phyloP scores from a whole-genome alignment of 2,113 vertebrate species.

The Mohoua ochrocephala region DNA sequence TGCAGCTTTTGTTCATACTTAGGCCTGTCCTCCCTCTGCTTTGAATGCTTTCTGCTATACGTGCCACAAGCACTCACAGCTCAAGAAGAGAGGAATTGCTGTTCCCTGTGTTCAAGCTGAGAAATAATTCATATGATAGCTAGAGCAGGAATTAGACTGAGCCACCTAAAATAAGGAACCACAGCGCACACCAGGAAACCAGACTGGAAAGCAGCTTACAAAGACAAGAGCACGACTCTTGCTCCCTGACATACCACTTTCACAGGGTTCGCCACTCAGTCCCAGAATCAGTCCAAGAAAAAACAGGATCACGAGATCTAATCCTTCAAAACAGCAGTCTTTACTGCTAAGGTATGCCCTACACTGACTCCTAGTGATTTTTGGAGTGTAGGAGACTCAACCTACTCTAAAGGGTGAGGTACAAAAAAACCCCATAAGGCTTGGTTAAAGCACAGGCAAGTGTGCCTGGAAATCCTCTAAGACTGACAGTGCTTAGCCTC shows the following conservation, averaged over 20 bases:
- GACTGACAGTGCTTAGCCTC: neutral
- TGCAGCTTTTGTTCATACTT: neutral
- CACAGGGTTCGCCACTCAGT: neutral
- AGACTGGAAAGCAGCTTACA: neutral
- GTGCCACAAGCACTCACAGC: neutral
- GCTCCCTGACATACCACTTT: neutral
- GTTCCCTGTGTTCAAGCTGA: neutral
- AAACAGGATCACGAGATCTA: neutral
- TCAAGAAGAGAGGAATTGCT: neutral
- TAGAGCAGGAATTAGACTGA: neutral
- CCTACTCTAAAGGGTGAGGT: neutral
- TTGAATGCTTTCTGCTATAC: neutral
- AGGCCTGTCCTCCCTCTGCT: neutral
- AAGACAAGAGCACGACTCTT: neutral
- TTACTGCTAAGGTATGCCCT: neutral
- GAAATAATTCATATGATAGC: neutral
- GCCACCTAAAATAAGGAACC: neutral
- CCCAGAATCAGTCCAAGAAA: neutral
- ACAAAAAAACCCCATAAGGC: accelerated
- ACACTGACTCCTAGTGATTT: neutral
- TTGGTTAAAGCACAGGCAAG: neutral
- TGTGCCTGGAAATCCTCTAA: neutral
- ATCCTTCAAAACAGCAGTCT: neutral
- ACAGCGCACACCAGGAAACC: neutral
- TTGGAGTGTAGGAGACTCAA: neutral